Conservation (phyloP, 2,113 vertebrate species). For the Sapayoa aenigma region DNA sequence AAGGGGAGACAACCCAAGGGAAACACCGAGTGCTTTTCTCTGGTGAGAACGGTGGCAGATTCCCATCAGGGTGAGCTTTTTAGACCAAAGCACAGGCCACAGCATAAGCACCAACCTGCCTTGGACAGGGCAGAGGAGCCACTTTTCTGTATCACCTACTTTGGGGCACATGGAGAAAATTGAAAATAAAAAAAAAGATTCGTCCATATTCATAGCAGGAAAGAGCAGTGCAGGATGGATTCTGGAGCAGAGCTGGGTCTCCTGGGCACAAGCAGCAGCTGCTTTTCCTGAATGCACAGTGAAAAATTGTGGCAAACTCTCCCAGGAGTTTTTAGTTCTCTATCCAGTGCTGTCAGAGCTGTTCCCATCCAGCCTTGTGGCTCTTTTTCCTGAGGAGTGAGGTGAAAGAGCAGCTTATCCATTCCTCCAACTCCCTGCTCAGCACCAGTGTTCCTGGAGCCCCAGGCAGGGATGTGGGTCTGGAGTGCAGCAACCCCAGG, state of each 20-base stretch:
- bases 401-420: not conserved
- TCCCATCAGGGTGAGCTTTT: not conserved
- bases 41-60: not conserved
- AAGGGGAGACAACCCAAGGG: not conserved
- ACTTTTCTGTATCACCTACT: not conserved
- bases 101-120: not conserved
- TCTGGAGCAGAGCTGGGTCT: not conserved
- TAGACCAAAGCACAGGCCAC: not conserved
- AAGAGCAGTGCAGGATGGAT: not conserved
- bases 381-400: not conserved
- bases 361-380: not conserved
- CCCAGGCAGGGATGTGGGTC: not conserved
- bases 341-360: not conserved
- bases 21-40: not conserved
- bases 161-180: not conserved
- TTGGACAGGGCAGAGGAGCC: accelerated
- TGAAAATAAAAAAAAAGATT: not conserved
- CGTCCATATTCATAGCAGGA: not conserved
- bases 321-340: not conserved
- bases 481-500: not conserved
- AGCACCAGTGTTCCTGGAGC: not conserved
- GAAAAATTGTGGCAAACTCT: not conserved
- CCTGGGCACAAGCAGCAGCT: not conserved
- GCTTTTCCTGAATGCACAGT: not conserved
- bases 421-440: not conserved